Conservation (phyloP, 1,140 invertebrate genomes). For the Drosophila pectinifera region DNA sequence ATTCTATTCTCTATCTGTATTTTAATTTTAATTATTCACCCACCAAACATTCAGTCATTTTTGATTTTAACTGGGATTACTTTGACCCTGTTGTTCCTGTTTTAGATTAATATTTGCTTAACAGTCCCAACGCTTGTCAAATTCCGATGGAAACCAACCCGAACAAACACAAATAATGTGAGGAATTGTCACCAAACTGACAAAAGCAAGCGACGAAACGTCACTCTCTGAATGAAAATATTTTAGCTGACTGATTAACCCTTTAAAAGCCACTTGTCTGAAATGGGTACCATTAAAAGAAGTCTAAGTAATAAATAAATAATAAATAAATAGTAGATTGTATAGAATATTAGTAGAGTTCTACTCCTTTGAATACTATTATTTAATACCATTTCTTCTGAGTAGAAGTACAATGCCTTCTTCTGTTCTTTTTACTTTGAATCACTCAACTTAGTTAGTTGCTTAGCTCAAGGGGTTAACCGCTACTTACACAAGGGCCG, state of each 20-base stretch:
- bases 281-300: background rate
- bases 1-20: too few species aligned
- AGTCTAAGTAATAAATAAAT: background rate
- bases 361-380: too few species aligned
- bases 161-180: constrained; percentile 10
- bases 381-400: background rate
- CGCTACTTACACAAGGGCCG: constrained; percentile 22
- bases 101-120: background rate
- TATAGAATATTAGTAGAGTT: background rate
- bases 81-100: background rate
- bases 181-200: constrained; percentile 12
- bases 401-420: background rate
- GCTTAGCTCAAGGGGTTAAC: background rate
- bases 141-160: background rate
- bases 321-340: too few species aligned
- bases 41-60: too few species aligned
- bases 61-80: background rate
- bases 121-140: background rate
- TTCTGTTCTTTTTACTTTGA: background rate
- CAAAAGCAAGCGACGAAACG: constrained; percentile 4
- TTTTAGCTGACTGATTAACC: background rate
- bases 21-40: background rate
- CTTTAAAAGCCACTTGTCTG: background rate
- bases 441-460: too few species aligned
- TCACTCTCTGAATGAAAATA: background rate